Conservation (phyloP, 35 echinoderm and acorn worm species). For the Ophiothrix spiculata region DNA sequence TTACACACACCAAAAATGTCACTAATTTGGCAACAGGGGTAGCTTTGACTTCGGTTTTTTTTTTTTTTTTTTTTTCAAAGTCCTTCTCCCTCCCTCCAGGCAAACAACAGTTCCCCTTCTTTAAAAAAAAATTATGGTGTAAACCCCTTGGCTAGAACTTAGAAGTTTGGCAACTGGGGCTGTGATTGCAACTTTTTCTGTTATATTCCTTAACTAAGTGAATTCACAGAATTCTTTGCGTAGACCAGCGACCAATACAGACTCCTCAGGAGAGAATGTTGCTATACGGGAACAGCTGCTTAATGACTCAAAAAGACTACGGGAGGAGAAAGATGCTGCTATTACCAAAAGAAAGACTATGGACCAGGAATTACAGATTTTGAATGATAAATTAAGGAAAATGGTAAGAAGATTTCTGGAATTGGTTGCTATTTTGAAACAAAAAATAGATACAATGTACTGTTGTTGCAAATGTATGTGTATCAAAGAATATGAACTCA, state of each 20-base stretch:
- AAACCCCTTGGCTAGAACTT: too few relatives aligned
- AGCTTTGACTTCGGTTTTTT: too few relatives aligned
- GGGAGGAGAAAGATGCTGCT: conserved; percentile 43
- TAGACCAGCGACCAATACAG: conserved; percentile 39
- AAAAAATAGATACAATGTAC: too few relatives aligned
- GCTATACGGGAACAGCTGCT: conserved; percentile 18
- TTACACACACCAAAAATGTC: too few relatives aligned
- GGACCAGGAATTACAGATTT: conserved; percentile 42
- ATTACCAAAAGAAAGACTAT: conserved; percentile 60
- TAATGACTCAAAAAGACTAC: conserved; percentile 33
- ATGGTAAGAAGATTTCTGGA: conserved; percentile 56
- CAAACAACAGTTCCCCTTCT: too few relatives aligned
- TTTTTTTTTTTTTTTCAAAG: too few relatives aligned
- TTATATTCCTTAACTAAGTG: not conserved
- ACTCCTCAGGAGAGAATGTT: conserved; percentile 26
- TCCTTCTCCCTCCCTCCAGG: too few relatives aligned
- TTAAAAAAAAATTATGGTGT: too few relatives aligned
- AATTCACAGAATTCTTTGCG: conserved; percentile 63
- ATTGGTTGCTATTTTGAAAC: too few relatives aligned
- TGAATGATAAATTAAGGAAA: conserved; percentile 52
- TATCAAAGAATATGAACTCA: too few relatives aligned
- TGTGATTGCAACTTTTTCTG: not conserved
- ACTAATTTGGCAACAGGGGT: too few relatives aligned
- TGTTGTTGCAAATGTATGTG: too few relatives aligned
- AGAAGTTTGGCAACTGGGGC: not conserved